Percentiles rank a stretch among this genome's conserved stretches.
Evolutionary conservation across 1,140 invertebrate genomes (phyloP).

Genomic region (Macrosteles quadrilineatus): DNA sequence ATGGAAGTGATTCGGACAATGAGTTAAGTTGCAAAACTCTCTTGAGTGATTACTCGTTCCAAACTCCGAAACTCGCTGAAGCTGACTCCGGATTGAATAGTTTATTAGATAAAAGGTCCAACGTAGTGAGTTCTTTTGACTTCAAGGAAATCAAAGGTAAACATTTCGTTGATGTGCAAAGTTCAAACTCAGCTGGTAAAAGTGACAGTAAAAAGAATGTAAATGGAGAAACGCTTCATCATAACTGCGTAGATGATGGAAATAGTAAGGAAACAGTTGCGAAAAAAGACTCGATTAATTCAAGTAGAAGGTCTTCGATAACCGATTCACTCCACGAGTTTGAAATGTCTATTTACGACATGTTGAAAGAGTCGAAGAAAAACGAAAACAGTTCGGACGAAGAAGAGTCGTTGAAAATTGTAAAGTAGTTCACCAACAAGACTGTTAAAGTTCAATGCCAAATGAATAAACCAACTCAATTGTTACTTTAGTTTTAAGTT

Average conservation of each 20-base stretch:
- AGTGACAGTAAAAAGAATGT: background rate
- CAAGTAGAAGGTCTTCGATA: conserved; percentile 17
- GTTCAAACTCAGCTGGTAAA: background rate
- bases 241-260: background rate
- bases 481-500: background rate
- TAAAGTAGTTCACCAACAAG: background rate
- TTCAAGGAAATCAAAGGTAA: background rate
- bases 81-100: conserved; percentile 2
- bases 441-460: background rate
- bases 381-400: conserved; percentile 22
- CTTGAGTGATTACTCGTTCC: conserved; percentile 1
- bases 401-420: conserved; percentile 14
- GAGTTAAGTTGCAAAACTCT: background rate
- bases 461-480: conserved; percentile 11
- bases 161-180: too few relatives aligned
- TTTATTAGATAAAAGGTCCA: background rate
- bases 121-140: background rate
- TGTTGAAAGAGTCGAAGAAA: conserved; percentile 27
- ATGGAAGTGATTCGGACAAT: too few relatives aligned
- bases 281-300: background rate
- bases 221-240: background rate
- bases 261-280: background rate
- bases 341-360: conserved; percentile 28
- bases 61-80: background rate
- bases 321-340: conserved; percentile 27